Conservation (phyloP, 2,797 vertebrate genomes). For the Hoplostethus mediterraneus region DNA sequence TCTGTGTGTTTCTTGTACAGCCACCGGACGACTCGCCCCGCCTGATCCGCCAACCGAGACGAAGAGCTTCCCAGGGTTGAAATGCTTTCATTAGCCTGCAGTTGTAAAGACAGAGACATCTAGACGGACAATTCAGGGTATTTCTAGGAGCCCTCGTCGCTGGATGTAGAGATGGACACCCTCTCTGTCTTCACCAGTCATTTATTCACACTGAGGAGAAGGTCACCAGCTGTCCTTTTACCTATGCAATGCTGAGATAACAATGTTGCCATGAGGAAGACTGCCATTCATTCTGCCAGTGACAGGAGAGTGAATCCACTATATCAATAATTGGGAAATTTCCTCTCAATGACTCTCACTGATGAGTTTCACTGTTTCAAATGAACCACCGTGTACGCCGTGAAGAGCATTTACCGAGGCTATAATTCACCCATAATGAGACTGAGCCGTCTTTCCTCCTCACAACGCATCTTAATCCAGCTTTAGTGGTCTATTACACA, state of each 20-base stretch:
- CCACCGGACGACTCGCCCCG: conserved; percentile 12
- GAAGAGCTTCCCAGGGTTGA: neutral
- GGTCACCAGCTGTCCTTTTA: conserved; percentile 26
- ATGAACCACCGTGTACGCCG: conserved; percentile 25
- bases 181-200: conserved; percentile 9
- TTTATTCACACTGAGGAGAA: conserved; percentile 22
- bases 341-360: conserved; percentile 40
- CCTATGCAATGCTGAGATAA: conserved; percentile 36
- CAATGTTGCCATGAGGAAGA: conserved; percentile 11
- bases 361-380: conserved; percentile 58
- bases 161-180: neutral
- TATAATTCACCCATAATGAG: conserved; percentile 60
- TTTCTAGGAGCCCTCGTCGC: neutral
- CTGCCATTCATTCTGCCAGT: conserved; percentile 15
- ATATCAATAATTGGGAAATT: conserved; percentile 34
- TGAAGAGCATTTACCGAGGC: conserved; percentile 40
- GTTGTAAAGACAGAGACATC: neutral
- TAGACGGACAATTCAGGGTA: neutral
- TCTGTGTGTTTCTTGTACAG: conserved; percentile 24
- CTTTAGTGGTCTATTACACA: conserved; percentile 49
- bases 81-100: conserved; percentile 7
- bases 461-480: conserved; percentile 60
- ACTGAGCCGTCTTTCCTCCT: conserved; percentile 18
- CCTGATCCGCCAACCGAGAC: neutral
- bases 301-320: conserved; percentile 24